phyloP scores from a whole-genome alignment of 2,113 vertebrate species.

The Benitochromis conjunctus region DNA sequence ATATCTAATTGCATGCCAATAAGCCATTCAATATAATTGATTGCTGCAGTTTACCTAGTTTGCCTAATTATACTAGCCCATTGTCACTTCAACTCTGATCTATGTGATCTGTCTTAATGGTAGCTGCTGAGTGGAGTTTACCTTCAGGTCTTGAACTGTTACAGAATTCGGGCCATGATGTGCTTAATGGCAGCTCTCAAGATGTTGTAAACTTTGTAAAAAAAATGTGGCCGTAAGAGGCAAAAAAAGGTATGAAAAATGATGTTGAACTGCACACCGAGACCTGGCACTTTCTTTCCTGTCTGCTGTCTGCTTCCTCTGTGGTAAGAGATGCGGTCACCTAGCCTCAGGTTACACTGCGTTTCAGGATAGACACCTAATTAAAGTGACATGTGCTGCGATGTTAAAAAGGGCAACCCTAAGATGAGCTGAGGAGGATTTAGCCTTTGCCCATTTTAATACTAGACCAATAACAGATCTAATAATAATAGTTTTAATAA shows the following conservation, averaged over 20 bases:
- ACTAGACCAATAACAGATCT: neutral
- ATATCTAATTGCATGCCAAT: neutral
- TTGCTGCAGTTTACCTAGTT: neutral
- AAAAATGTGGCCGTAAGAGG: neutral
- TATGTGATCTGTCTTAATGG: neutral
- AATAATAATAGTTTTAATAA: neutral
- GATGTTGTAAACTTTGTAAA: neutral
- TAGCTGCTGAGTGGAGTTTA: neutral
- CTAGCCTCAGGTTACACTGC: neutral
- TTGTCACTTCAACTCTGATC: neutral
- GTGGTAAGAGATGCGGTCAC: neutral
- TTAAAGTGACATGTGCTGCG: neutral
- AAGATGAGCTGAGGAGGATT: neutral
- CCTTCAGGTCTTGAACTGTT: neutral
- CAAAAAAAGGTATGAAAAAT: neutral
- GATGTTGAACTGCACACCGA: neutral
- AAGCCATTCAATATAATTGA: neutral
- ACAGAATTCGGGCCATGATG: neutral
- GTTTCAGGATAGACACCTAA: neutral
- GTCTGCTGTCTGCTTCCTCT: neutral
- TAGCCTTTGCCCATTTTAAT: neutral
- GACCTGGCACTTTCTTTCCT: neutral
- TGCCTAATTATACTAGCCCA: neutral
- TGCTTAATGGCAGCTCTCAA: neutral
- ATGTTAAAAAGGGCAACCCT: neutral